phyloP scores from a whole-genome alignment of 2,113 vertebrate species.

The Plectropomus leopardus region DNA sequence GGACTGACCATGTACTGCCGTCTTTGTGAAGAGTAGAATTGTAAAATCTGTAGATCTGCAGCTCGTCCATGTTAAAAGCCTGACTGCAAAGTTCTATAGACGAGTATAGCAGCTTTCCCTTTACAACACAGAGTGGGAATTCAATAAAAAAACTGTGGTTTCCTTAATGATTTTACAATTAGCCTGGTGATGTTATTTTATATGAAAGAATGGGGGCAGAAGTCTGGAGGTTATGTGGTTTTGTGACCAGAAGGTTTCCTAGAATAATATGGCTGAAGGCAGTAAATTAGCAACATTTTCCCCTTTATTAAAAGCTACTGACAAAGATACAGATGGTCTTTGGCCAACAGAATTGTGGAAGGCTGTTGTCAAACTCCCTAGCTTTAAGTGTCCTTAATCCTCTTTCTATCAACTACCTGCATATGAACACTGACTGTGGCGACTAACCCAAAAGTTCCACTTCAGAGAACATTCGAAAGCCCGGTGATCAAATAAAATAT shows the following conservation, averaged over 20 bases:
- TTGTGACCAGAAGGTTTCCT: not conserved
- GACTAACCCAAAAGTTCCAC: too few species aligned
- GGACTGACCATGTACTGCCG: not conserved
- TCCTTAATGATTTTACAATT: not conserved
- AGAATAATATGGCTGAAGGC: not conserved
- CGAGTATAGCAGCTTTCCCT: not conserved
- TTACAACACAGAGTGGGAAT: not conserved
- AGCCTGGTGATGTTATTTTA: not conserved
- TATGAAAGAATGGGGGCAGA: not conserved
- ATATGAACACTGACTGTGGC: too few species aligned
- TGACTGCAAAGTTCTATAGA: not conserved
- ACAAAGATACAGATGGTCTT: not conserved
- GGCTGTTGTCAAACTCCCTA: too few species aligned
- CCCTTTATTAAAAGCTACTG: not conserved
- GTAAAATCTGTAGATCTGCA: not conserved
- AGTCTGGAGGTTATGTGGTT: not conserved
- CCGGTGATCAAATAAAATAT: too few species aligned
- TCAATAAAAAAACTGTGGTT: not conserved
- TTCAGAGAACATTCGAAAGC: too few species aligned
- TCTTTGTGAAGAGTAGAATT: not conserved
- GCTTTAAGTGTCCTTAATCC: too few species aligned
- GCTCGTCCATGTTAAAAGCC: not conserved
- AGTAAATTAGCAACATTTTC: not conserved
- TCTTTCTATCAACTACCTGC: too few species aligned
- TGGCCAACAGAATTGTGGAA: too few species aligned